phyloP scores from a whole-genome alignment of 1,140 invertebrate species.

The Drosophila pruinosa region DNA sequence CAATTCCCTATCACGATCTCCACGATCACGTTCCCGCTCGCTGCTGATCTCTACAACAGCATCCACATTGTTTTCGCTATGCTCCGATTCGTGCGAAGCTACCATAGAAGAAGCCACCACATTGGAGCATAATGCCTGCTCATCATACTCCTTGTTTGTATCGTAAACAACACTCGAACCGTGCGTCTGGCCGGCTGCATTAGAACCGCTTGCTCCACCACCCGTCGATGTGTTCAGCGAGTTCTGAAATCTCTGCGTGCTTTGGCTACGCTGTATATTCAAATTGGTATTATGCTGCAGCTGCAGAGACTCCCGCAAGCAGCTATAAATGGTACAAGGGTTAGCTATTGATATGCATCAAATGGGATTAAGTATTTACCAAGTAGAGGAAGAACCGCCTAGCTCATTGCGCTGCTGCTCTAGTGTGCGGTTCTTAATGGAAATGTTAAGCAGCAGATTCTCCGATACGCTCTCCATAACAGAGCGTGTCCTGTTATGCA shows the following conservation, averaged over 20 bases:
- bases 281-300: conserved; percentile 82
- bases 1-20: conserved; percentile 27
- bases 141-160: conserved; percentile 78
- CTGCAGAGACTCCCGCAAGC: conserved; percentile 79
- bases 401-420: conserved; percentile 76
- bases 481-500: conserved; percentile 68
- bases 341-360: background rate
- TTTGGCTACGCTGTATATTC: conserved; percentile 82
- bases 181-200: conserved; percentile 23
- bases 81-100: conserved; percentile 43
- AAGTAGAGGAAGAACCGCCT: conserved; percentile 70
- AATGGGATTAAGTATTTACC: conserved; percentile 43
- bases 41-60: conserved; percentile 38
- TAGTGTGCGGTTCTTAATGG: conserved; percentile 84
- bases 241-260: conserved; percentile 79
- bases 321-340: conserved; percentile 43
- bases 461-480: conserved; percentile 82
- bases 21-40: conserved; percentile 17
- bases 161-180: conserved; percentile 58
- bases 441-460: conserved; percentile 84
- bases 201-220: conserved; percentile 24
- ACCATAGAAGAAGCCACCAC: conserved; percentile 16
- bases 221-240: conserved; percentile 60
- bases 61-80: conserved; percentile 62
- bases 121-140: conserved; percentile 43